These are phyloP conservation scores for Tinamus major DNA, from an alignment of 2,797 vertebrate genomes.

Conservation along the genomic window DNA sequence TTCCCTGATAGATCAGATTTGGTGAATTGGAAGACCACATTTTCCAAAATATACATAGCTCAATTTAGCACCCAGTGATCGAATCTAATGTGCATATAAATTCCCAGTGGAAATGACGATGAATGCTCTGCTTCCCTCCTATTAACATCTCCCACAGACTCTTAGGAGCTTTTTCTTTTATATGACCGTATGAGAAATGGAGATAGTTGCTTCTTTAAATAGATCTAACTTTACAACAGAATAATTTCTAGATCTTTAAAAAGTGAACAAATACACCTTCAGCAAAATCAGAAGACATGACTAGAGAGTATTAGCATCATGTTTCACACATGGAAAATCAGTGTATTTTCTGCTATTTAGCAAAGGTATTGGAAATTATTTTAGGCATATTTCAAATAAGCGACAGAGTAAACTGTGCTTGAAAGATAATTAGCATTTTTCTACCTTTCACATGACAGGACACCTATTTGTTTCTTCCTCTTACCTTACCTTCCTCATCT, in stretches of 20 bases:
- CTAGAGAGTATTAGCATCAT: background rate
- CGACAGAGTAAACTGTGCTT: background rate
- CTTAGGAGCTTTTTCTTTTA: background rate
- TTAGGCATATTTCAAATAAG: background rate
- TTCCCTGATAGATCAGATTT: background rate
- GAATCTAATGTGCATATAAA: background rate
- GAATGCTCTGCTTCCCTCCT: background rate
- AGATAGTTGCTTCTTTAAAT: slow-evolving; percentile 9
- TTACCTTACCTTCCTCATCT: background rate
- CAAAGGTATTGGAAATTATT: background rate
- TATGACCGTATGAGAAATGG: background rate
- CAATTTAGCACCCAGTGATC: background rate
- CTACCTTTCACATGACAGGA: background rate
- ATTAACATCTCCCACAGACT: background rate
- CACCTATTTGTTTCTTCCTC: background rate
- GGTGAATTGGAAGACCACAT: background rate
- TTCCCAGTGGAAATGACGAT: background rate
- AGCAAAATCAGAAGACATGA: background rate
- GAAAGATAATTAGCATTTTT: background rate
- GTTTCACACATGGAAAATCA: slow-evolving; percentile 18
- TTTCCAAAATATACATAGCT: background rate
- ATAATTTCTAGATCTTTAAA: background rate
- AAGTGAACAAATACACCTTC: background rate
- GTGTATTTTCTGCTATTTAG: slow-evolving; percentile 34
- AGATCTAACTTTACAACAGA: background rate